Evolutionary conservation across 2,888 invertebrate species (phyloP), one percentile per base, ranked within the genome.

Genomic region (Agrochola macilenta): DNA sequence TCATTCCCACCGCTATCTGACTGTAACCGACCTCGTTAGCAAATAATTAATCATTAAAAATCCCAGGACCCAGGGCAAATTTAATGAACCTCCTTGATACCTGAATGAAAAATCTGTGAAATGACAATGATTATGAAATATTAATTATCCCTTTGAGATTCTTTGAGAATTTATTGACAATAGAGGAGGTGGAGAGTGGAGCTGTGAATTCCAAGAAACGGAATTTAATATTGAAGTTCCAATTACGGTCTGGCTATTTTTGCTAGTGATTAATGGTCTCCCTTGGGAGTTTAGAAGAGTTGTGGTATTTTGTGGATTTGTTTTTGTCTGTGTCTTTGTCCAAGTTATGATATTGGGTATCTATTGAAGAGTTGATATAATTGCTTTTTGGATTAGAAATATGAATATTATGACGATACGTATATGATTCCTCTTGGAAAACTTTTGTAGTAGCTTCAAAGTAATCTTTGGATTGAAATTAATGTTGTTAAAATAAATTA

Each of bases 41-140:
- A 71, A 65, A 61, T 83, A 76, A 84, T 87, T 84, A 83, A 88
- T 88, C 79, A 84, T 83, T 87, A 77, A 85, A 81, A 78, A 57
- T 39, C 30, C 57, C 26, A 71, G 74, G 74, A 71, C 70, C 52
- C 76, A 69, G 68, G 23, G 68, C 57, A 73, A 82, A 81, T 85
- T 82, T 84, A 83, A 88, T 74, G 84, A 86, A 82, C 75, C 52
- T 9, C 63, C 35, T 65, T 63, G 68, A 52, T 39, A 74, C 66
- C 65, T 79, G 69, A 83, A 69, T 76, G 57, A 83, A 82, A 79
- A 82, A 80, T 83, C 58, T 69, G 26, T 64, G 71, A 68, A 83
- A 79, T 83, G 79, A 75, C 82, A 80, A 85, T 72, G 74, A 81
- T 83, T 80, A 30, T 78, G 72, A 83, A 79, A 82, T 72, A 73